These are phyloP conservation scores for Noctuana brunneofusca DNA, from an alignment of 2,888 invertebrate genomes.

Conservation along the genomic window DNA sequence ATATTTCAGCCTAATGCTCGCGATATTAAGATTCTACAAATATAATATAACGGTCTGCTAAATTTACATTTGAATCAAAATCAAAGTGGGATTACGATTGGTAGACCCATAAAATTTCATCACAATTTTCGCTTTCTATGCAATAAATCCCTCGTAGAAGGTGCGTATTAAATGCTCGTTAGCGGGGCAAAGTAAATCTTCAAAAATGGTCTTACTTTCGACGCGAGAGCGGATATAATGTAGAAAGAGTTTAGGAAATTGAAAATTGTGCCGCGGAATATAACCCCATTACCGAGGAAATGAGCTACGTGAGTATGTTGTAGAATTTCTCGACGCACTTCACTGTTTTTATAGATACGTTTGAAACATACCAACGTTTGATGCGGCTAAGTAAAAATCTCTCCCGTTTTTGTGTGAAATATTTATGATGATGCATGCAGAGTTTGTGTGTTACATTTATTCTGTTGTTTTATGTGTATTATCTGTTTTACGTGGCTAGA, in stretches of 20 bases:
- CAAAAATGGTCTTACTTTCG: constrained; percentile 52
- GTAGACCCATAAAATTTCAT: constrained; percentile 18
- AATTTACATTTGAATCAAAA: neutral
- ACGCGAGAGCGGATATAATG: constrained; percentile 64
- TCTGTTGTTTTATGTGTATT: constrained; percentile 5
- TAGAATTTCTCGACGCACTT: constrained; percentile 57
- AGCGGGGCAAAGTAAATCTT: constrained; percentile 38
- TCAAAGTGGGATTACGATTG: constrained; percentile 4
- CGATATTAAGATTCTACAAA: too few species aligned
- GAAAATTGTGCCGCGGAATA: constrained; percentile 79
- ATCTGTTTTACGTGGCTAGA: constrained; percentile 5
- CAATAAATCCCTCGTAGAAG: constrained; percentile 33
- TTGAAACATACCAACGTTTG: constrained; percentile 31
- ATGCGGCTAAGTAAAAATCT: constrained; percentile 31
- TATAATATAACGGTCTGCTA: neutral
- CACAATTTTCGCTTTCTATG: constrained; percentile 26
- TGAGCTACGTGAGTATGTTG: constrained; percentile 78
- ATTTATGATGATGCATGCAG: constrained; percentile 28
- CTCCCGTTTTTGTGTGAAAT: constrained; percentile 19
- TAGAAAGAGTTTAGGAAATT: constrained; percentile 77
- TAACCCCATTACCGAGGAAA: constrained; percentile 80
- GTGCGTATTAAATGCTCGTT: constrained; percentile 39
- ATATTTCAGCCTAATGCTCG: too few species aligned
- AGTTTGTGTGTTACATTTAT: constrained; percentile 26
- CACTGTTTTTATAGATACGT: constrained; percentile 39